Evolutionary conservation across 1,140 invertebrate genomes (phyloP).

Genomic region (Himalopsyche phryganea): DNA sequence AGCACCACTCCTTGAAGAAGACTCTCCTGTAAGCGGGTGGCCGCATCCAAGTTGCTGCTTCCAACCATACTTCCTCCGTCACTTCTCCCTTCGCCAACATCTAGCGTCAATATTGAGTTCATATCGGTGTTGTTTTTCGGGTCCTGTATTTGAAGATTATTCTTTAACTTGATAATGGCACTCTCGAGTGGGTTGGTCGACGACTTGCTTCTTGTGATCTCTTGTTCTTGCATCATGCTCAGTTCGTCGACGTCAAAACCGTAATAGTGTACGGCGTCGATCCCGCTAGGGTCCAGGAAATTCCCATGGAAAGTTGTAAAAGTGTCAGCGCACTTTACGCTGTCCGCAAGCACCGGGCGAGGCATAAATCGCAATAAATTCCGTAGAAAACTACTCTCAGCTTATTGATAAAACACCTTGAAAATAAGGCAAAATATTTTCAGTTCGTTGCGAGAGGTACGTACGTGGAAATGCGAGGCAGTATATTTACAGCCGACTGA

Average conservation of each 20-base stretch:
- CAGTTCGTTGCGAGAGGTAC: neutral
- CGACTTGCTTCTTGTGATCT: slow-evolving; percentile 46
- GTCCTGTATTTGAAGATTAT: slow-evolving; percentile 52
- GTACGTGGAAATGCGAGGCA: neutral
- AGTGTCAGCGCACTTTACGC: slow-evolving; percentile 16
- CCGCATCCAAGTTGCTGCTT: slow-evolving; percentile 52
- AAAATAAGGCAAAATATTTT: slow-evolving; percentile 10
- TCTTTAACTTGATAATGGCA: slow-evolving; percentile 52
- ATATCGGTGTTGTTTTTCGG: slow-evolving; percentile 43
- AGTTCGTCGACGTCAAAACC: neutral
- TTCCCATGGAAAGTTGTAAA: slow-evolving; percentile 15
- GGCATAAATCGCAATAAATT: slow-evolving; percentile 26
- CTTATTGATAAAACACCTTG: slow-evolving; percentile 19
- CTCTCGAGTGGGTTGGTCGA: slow-evolving; percentile 50
- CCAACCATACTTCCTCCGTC: slow-evolving; percentile 39
- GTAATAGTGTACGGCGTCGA: neutral
- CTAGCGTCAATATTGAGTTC: slow-evolving; percentile 42
- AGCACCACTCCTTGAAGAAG: slow-evolving; percentile 67
- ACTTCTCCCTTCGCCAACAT: slow-evolving; percentile 39
- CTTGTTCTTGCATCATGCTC: slow-evolving; percentile 38
- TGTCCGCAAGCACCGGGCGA: slow-evolving; percentile 12
- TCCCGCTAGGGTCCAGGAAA: neutral
- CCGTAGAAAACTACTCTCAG: slow-evolving; percentile 5
- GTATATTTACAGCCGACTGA: slow-evolving; percentile 5
- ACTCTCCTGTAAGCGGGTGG: slow-evolving; percentile 53